phyloP scores from a whole-genome alignment of 2,888 invertebrate genomes.

The Scaptomyza parva region DNA sequence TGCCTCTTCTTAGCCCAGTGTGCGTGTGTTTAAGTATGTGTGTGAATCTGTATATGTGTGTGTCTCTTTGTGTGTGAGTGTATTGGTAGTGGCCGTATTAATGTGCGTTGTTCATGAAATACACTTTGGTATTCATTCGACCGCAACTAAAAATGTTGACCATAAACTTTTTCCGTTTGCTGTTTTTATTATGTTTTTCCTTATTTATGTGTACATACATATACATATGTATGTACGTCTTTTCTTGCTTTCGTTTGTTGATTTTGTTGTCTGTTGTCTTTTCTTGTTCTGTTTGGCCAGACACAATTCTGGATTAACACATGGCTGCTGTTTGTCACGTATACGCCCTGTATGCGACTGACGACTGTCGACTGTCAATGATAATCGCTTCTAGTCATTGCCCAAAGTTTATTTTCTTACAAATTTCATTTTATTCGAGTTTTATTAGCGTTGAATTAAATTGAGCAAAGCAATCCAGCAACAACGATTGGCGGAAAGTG shows the following conservation, averaged over 20 bases:
- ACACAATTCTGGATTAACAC: constrained; percentile 63
- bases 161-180: constrained; percentile 66
- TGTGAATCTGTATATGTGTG: neutral
- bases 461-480: constrained; percentile 61
- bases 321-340: constrained; percentile 68
- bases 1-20: constrained; percentile 17
- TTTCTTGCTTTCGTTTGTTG: constrained; percentile 42
- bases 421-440: constrained; percentile 68
- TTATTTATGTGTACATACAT: constrained; percentile 71
- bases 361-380: constrained; percentile 68
- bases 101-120: constrained; percentile 69
- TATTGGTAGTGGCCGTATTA: constrained; percentile 49
- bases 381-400: constrained; percentile 43
- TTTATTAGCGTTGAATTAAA: constrained; percentile 80
- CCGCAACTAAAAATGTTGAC: constrained; percentile 80
- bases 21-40: neutral
- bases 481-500: constrained; percentile 19
- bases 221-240: too few species aligned
- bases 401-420: constrained; percentile 47
- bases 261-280: constrained; percentile 28
- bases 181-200: constrained; percentile 57
- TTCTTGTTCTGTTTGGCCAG: constrained; percentile 22
- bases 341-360: constrained; percentile 23
- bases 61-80: constrained; percentile 26
- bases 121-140: constrained; percentile 78